Conservation (phyloP, 2,888 invertebrate species). For the Drosophila tanythrix region DNA sequence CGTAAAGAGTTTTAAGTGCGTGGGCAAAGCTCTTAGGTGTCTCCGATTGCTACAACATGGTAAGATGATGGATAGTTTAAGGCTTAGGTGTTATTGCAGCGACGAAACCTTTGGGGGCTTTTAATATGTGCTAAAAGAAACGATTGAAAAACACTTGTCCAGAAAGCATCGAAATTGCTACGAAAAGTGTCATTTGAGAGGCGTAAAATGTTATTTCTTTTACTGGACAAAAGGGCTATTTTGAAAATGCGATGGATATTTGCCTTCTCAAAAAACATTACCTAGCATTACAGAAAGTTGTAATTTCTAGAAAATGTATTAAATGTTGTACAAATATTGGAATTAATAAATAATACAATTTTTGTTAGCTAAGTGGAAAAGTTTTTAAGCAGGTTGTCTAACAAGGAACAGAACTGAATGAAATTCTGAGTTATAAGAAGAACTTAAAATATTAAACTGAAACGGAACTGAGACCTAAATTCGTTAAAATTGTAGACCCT, state of each 20-base stretch:
- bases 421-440: accelerated
- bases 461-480: accelerated
- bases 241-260: background rate
- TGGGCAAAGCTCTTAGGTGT: slow-evolving; percentile 40
- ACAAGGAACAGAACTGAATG: background rate
- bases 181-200: background rate
- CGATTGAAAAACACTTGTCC: slow-evolving; percentile 1
- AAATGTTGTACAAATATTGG: background rate
- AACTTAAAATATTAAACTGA: background rate
- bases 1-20: slow-evolving; percentile 42
- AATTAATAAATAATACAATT: background rate
- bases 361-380: background rate
- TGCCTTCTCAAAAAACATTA: background rate
- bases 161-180: background rate
- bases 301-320: background rate
- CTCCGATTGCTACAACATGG: slow-evolving; percentile 19
- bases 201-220: slow-evolving; percentile 8
- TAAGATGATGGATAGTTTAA: slow-evolving; percentile 11
- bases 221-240: no score
- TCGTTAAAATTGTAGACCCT: background rate
- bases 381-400: background rate
- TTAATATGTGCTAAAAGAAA: slow-evolving; percentile 35
- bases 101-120: background rate
- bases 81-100: background rate
- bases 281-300: background rate